Evolutionary conservation across 2,113 vertebrate species (phyloP).

Genomic region (Oreochromis tanganicae): DNA sequence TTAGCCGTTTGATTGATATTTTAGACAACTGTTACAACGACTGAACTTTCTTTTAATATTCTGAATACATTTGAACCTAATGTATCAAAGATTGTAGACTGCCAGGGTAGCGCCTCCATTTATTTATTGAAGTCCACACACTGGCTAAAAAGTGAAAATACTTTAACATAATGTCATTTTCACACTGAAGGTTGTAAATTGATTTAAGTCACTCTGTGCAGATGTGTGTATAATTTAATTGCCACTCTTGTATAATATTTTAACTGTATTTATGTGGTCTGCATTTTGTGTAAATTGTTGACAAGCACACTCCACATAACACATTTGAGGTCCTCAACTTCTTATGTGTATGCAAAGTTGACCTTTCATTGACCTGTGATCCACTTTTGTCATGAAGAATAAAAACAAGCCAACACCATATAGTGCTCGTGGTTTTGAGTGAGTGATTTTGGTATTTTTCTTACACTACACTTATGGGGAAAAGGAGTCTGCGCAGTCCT

Average conservation of each 20-base stretch:
- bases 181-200: constrained; percentile 41
- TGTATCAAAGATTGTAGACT: not conserved
- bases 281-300: constrained; percentile 44
- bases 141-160: constrained; percentile 45
- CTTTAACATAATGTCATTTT: constrained; percentile 30
- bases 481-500: not conserved
- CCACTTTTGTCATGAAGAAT: constrained; percentile 55
- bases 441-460: not conserved
- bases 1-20: not conserved
- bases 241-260: constrained; percentile 49
- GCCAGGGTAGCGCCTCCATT: not conserved
- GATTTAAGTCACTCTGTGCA: constrained; percentile 40
- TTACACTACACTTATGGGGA: not conserved
- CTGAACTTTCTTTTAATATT: not conserved
- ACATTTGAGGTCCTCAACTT: constrained; percentile 15
- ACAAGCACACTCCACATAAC: constrained; percentile 23
- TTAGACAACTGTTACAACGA: not conserved
- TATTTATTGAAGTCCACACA: not conserved
- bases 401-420: constrained; percentile 52
- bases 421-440: not conserved
- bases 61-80: not conserved
- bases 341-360: constrained; percentile 38
- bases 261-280: constrained; percentile 62
- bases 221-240: constrained; percentile 56
- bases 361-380: constrained; percentile 46